A percentile compares a stretch with the other conserved stretches of the same genome.
Evolutionary conservation across 2,888 invertebrate genomes (phyloP).

Genomic region (Exephanes ischioxanthus): DNA sequence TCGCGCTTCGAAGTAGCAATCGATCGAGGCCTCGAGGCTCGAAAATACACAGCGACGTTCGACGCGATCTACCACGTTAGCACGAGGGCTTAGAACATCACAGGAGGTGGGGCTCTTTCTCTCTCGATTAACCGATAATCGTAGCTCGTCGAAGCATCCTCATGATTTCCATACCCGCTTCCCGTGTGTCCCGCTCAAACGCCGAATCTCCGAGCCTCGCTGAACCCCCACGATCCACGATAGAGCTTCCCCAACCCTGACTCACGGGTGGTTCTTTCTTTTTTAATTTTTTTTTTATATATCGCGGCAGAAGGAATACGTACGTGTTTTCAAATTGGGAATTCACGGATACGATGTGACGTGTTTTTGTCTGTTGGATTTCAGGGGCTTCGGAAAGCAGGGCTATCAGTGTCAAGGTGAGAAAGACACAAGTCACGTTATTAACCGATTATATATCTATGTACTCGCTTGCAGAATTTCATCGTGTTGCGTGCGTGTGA

Average conservation of each 20-base stretch:
- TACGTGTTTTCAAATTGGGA: conserved; percentile 82
- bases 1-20: conserved; percentile 20
- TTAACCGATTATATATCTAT: conserved; percentile 79
- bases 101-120: conserved; percentile 5
- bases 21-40: conserved; percentile 11
- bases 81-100: conserved; percentile 26
- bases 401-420: conserved; percentile 99
- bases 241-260: neutral
- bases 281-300: conserved; percentile 68
- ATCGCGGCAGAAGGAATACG: conserved; percentile 77
- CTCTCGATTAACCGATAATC: conserved; percentile 57
- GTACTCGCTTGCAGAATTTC: conserved; percentile 78
- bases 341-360: conserved; percentile 83
- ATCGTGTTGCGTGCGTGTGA: conserved; percentile 70
- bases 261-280: neutral
- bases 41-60: conserved; percentile 6
- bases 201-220: conserved; percentile 37
- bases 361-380: conserved; percentile 86
- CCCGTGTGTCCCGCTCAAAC: neutral
- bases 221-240: conserved; percentile 19
- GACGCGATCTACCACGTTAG: conserved; percentile 1
- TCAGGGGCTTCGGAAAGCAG: conserved; percentile 98
- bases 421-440: conserved; percentile 85
- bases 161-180: conserved; percentile 3
- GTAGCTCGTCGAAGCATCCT: conserved; percentile 35